Conservation (phyloP, 2,797 vertebrate genomes). For the Linurgus olivaceus region DNA sequence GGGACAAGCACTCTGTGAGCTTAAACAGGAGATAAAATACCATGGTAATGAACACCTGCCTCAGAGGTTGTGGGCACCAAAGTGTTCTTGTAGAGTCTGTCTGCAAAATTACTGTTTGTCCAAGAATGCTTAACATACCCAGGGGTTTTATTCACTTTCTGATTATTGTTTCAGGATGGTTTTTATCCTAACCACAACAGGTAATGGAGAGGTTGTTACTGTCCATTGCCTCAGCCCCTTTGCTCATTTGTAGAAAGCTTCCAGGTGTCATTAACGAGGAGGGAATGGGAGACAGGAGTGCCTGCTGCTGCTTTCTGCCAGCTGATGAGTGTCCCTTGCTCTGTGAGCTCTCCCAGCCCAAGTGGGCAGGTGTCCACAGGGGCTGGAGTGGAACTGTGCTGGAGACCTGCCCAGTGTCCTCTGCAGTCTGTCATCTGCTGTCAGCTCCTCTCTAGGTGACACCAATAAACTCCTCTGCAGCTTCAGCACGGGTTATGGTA, state of each 20-base stretch:
- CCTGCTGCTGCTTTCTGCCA: neutral
- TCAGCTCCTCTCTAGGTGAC: neutral
- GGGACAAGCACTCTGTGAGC: neutral
- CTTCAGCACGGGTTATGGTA: neutral
- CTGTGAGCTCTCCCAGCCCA: neutral
- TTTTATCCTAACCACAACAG: neutral
- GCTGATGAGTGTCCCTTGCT: neutral
- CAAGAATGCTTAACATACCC: neutral
- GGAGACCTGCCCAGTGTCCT: neutral
- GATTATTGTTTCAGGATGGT: neutral
- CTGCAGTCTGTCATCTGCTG: neutral
- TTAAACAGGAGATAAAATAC: neutral
- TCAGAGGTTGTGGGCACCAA: accelerated
- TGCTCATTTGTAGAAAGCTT: neutral
- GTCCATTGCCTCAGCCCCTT: neutral
- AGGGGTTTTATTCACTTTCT: neutral
- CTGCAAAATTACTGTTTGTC: neutral
- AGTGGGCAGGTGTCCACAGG: neutral
- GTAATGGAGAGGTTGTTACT: neutral
- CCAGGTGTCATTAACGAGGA: neutral
- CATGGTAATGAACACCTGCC: neutral
- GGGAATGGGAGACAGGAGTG: neutral
- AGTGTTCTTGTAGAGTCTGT: neutral
- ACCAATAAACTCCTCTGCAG: neutral
- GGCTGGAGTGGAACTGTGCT: neutral